Evolutionary conservation across 1,140 invertebrate genomes (phyloP).

Genomic region (Pseudomyrmex cubaensis): DNA sequence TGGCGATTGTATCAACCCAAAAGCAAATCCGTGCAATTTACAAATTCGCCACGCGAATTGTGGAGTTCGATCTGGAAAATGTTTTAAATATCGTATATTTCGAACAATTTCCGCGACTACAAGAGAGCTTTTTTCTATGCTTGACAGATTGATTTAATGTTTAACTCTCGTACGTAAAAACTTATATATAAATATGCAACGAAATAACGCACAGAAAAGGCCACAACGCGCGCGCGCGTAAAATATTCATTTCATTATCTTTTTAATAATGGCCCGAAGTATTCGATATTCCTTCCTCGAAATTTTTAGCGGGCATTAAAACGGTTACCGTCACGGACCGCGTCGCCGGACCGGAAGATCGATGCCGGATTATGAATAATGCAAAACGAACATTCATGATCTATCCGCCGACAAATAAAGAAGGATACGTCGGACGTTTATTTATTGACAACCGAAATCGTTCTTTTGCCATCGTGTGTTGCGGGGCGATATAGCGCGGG

Average conservation of each 20-base stretch:
- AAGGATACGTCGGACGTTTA: slow-evolving; percentile 48
- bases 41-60: neutral
- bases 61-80: neutral
- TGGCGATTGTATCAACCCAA: slow-evolving; percentile 49
- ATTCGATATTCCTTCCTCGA: slow-evolving; percentile 55
- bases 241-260: slow-evolving; percentile 60
- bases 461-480: slow-evolving; percentile 31
- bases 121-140: neutral
- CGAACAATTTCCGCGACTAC: neutral
- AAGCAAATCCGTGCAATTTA: slow-evolving; percentile 47
- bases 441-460: slow-evolving; percentile 58
- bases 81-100: neutral
- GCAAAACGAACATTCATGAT: slow-evolving; percentile 58
- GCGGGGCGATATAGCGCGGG: neutral
- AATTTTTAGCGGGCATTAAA: slow-evolving; percentile 52
- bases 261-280: slow-evolving; percentile 49
- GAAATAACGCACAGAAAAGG: slow-evolving; percentile 9
- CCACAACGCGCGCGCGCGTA: neutral
- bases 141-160: slow-evolving; percentile 8
- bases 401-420: slow-evolving; percentile 58
- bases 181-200: slow-evolving; percentile 49
- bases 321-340: slow-evolving; percentile 49
- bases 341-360: slow-evolving; percentile 50
- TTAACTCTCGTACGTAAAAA: slow-evolving; percentile 14
- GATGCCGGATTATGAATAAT: slow-evolving; percentile 58